A percentile compares a stretch with the other conserved stretches of the same genome.
Conservation (phyloP, 2,888 invertebrate genomes). For the Syritta pipiens region DNA sequence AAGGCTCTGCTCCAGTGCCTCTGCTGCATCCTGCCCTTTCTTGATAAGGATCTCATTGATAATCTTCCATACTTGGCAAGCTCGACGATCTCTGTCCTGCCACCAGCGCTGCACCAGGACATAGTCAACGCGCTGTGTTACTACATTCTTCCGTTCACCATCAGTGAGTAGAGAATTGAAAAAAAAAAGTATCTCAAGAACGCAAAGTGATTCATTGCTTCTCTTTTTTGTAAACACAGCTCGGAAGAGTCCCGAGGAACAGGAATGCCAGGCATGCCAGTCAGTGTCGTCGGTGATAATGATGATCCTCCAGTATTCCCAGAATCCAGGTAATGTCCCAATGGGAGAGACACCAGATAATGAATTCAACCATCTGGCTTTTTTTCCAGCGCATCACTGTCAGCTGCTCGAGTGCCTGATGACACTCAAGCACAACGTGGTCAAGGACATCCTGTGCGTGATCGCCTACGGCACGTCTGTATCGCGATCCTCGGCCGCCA, state of each 20-base stretch:
- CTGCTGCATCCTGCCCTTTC: slow-evolving; percentile 95
- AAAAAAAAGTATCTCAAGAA: slow-evolving; percentile 16
- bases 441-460: slow-evolving; percentile 95
- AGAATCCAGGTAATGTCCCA: slow-evolving; percentile 88
- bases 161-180: slow-evolving; percentile 86
- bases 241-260: slow-evolving; percentile 85
- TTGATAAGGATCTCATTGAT: slow-evolving; percentile 97
- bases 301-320: slow-evolving; percentile 98
- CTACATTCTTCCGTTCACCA: slow-evolving; percentile 96
- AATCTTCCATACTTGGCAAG: slow-evolving; percentile 96
- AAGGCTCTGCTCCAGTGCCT: slow-evolving; percentile 95
- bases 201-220: background rate
- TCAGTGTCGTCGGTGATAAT: slow-evolving; percentile 96
- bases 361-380: background rate
- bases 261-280: slow-evolving; percentile 89
- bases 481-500: slow-evolving; percentile 96
- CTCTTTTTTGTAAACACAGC: slow-evolving; percentile 78
- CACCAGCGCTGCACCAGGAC: slow-evolving; percentile 93
- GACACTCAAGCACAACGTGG: slow-evolving; percentile 93
- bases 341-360: background rate
- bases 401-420: slow-evolving; percentile 97
- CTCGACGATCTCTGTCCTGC: slow-evolving; percentile 95
- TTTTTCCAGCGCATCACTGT: slow-evolving; percentile 91
- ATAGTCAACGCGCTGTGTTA: slow-evolving; percentile 96
- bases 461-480: slow-evolving; percentile 97